phyloP scores from a whole-genome alignment of 2,797 vertebrate genomes.

The Lycodopsis pacificus region DNA sequence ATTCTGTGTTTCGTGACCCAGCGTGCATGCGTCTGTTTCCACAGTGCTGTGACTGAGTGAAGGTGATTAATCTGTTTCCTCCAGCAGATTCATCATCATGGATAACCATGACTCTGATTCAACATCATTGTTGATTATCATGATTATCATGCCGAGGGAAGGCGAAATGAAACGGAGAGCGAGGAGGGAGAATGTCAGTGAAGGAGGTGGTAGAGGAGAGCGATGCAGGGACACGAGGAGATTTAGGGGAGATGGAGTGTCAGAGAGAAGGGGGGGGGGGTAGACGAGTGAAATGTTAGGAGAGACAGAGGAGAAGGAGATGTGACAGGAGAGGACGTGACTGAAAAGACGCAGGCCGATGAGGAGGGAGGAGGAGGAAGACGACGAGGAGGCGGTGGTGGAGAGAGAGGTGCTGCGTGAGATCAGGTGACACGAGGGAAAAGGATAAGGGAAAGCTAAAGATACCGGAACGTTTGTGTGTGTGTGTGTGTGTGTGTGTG shows the following conservation, averaged over 20 bases:
- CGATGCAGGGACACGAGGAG: conserved; percentile 38
- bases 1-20: conserved; percentile 43
- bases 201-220: conserved; percentile 37
- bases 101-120: conserved; percentile 62
- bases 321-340: conserved; percentile 59
- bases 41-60: conserved; percentile 35
- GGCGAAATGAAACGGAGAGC: conserved; percentile 47
- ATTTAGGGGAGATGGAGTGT: conserved; percentile 62
- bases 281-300: conserved; percentile 2
- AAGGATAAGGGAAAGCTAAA: conserved; percentile 43
- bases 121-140: conserved; percentile 64
- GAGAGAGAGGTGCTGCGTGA: conserved; percentile 40
- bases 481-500: not conserved
- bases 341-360: conserved; percentile 58
- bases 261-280: conserved; percentile 5
- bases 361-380: conserved; percentile 39
- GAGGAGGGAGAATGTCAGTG: conserved; percentile 49
- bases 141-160: conserved; percentile 53
- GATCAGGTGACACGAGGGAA: conserved; percentile 69
- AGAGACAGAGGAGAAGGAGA: conserved; percentile 54
- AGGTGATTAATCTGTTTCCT: conserved; percentile 63
- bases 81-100: conserved; percentile 62
- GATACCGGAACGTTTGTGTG: conserved; percentile 26
- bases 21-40: conserved; percentile 45
- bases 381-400: conserved; percentile 9